Evolutionary conservation across 2,888 invertebrate genomes (phyloP).

Genomic region (Linnaemya tessellans): DNA sequence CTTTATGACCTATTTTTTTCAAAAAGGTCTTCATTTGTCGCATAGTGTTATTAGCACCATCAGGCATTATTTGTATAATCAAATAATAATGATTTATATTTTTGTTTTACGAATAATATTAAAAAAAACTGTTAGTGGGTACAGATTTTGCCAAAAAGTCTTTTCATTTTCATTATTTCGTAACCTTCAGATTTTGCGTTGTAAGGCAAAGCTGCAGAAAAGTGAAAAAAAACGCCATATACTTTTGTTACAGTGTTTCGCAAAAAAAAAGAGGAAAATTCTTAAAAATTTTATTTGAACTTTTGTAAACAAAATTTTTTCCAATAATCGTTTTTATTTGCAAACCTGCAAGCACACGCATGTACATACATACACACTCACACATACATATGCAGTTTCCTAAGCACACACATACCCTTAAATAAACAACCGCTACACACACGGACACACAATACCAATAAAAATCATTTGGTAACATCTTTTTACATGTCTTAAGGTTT

Average conservation of each 20-base stretch:
- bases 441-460: slow-evolving; percentile 8
- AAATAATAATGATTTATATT: neutral
- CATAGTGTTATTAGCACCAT: too few species aligned
- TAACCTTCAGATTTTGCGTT: neutral
- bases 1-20: too few species aligned
- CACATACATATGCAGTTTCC: neutral
- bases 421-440: neutral
- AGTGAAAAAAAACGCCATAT: slow-evolving; percentile 16
- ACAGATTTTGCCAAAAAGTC: neutral
- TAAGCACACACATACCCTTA: neutral
- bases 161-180: neutral
- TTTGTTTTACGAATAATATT: neutral
- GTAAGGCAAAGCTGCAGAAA: slow-evolving; percentile 35
- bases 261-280: slow-evolving; percentile 29
- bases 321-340: slow-evolving; percentile 61
- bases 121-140: too few species aligned
- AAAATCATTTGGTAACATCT: slow-evolving; percentile 49
- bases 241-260: slow-evolving; percentile 44
- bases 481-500: slow-evolving; percentile 54
- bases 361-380: slow-evolving; percentile 34
- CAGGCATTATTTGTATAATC: too few species aligned
- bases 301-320: slow-evolving; percentile 67
- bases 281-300: slow-evolving; percentile 32
- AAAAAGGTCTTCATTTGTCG: too few species aligned
- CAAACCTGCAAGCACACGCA: slow-evolving; percentile 29